phyloP scores from a whole-genome alignment of 2,888 invertebrate genomes.

The Cephus pulcher region DNA sequence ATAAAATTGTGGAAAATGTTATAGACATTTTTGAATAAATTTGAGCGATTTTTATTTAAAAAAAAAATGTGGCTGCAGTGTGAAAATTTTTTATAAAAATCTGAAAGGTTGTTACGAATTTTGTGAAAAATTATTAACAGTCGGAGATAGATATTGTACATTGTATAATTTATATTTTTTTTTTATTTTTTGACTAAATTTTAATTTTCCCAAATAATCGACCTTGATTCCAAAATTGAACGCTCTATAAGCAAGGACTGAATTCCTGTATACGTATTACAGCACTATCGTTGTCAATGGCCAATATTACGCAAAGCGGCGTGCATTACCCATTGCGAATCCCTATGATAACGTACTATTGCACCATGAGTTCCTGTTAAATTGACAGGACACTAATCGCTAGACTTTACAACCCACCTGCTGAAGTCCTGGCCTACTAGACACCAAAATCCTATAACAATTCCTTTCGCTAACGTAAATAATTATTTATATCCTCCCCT shows the following conservation, averaged over 20 bases:
- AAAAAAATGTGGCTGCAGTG: neutral
- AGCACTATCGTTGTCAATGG: constrained; percentile 59
- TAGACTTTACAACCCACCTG: constrained; percentile 27
- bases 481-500: neutral
- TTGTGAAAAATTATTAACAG: constrained; percentile 26
- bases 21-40: neutral
- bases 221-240: constrained; percentile 4
- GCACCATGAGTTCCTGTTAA: constrained; percentile 45
- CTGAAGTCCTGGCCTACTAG: neutral
- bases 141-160: neutral
- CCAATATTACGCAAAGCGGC: constrained; percentile 54
- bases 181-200: neutral
- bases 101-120: constrained; percentile 35
- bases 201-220: neutral
- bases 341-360: constrained; percentile 49
- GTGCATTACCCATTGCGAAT: constrained; percentile 41
- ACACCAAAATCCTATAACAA: neutral
- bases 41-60: neutral
- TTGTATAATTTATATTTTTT: neutral
- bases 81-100: constrained; percentile 14
- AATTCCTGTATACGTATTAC: constrained; percentile 50
- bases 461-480: neutral
- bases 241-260: constrained; percentile 29
- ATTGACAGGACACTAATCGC: constrained; percentile 42
- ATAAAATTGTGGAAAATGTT: neutral